Base-by-base conservation (phyloP, 2,113 vertebrate genomes). In the Oncorhynchus masou region DNA sequence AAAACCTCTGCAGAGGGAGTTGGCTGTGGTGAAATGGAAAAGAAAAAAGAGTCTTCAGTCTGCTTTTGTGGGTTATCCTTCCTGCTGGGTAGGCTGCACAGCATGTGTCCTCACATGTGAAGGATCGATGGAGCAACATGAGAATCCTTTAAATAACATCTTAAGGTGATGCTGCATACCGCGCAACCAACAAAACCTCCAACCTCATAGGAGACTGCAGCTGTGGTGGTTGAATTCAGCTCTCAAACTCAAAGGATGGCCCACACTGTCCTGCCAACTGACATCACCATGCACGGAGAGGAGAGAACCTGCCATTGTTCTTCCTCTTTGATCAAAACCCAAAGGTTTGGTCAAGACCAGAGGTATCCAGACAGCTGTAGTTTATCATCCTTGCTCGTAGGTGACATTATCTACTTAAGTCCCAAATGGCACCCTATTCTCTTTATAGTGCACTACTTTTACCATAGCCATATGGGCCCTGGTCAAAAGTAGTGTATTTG, bases 121-220 rank as follows among this genome's bases (percentile, higher is more conserved):
- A 78, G 72, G 75, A 86, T 88, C 87, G 76, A 83, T 85, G 74
- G 19, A 73, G 71, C n/a, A 20, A 81, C 11, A 34, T 71, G 69
- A 84, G 75, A 80, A 83, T 31, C 72, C 73, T 84, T 82, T 80
- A 29, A 79, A 72, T 75, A 59, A 76, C 78, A 81, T 68, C 75
- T 74, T 65, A 31, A 79, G 74, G 34, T 66, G 54, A 24, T n/a
- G 22, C 27, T 79, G 45, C 62, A 65, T 75, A 69, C 59, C 65
- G 76, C 70, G 69, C 74, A 73, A 62, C 51, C 34, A 24, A 60
- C 64, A 77, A 78, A 79, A 69, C 79, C 68, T 25, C 13, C 20
- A 12, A 19, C 39, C 60, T 71, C 78, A 34, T 24, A 54, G 65
- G 69, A 77, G 64, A 27, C 70, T 68, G 19, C 62, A 24, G 48